phyloP scores from a whole-genome alignment of 2,888 invertebrate species.

The Beris morrisii region DNA sequence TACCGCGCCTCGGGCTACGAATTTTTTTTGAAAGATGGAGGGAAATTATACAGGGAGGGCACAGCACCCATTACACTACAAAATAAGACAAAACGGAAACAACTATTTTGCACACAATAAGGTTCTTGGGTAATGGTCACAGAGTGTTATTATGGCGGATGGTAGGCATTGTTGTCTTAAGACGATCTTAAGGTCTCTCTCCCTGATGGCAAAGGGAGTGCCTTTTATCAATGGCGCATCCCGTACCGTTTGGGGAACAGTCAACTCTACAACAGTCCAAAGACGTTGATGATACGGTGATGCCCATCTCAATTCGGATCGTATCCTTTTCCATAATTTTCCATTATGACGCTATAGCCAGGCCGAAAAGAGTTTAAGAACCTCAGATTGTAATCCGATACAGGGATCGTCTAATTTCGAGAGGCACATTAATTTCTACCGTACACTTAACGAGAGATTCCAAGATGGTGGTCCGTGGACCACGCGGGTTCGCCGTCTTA shows the following conservation, averaged over 20 bases:
- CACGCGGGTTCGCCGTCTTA: conserved; percentile 4
- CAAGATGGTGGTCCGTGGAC: conserved; percentile 34
- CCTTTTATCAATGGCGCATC: conserved; percentile 16
- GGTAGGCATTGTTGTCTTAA: conserved; percentile 35
- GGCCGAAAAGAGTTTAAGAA: no score
- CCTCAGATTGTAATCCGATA: conserved; percentile 5
- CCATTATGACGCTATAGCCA: no score
- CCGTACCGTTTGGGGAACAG: neutral
- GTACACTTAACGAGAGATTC: conserved; percentile 5
- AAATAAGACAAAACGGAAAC: conserved; percentile 7
- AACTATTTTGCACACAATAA: conserved; percentile 38
- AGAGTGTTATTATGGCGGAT: conserved; percentile 29
- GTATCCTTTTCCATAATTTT: neutral
- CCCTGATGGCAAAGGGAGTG: neutral
- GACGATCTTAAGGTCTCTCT: neutral
- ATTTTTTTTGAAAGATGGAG: conserved; percentile 36
- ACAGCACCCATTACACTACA: conserved; percentile 13
- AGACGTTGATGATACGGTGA: neutral
- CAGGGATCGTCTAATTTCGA: conserved; percentile 4
- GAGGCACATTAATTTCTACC: conserved; percentile 5
- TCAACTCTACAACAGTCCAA: neutral
- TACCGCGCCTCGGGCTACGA: conserved; percentile 39
- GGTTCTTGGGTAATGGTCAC: conserved; percentile 31
- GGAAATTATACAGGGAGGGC: conserved; percentile 36
- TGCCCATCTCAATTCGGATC: neutral